Percentiles rank a stretch among this genome's conserved stretches.
Conservation (phyloP, 2,797 vertebrate species). For the Phylloscopus collybita region DNA sequence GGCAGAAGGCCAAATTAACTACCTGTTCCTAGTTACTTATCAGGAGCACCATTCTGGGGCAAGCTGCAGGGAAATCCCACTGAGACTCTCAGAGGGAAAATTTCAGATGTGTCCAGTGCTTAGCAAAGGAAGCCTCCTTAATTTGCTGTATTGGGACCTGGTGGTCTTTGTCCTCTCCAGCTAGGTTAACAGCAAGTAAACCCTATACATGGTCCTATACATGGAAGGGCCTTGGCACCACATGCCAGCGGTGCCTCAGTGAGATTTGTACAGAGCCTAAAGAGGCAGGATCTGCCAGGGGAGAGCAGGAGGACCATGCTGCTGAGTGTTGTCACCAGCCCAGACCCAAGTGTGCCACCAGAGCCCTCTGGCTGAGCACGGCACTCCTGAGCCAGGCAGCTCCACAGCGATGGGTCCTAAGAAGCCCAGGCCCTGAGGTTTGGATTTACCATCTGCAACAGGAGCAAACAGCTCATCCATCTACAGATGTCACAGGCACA, state of each 20-base stretch:
- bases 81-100: neutral
- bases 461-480: neutral
- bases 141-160: neutral
- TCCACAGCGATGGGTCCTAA: neutral
- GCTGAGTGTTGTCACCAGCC: neutral
- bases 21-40: neutral
- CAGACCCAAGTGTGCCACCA: neutral
- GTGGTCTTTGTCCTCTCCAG: neutral
- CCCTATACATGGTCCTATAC: neutral
- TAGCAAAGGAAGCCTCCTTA: neutral
- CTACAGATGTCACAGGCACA: neutral
- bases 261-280: neutral
- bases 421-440: neutral
- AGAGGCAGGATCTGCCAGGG: neutral
- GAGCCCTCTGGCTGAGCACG: rapidly evolving
- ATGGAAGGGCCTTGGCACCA: neutral
- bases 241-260: neutral
- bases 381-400: neutral
- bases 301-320: neutral
- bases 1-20: neutral
- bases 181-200: neutral
- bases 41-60: neutral
- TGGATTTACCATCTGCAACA: neutral
- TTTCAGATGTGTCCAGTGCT: neutral
- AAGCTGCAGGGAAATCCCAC: neutral